phyloP scores from a whole-genome alignment of 2,888 invertebrate species.

The Drosophila nigricruria region DNA sequence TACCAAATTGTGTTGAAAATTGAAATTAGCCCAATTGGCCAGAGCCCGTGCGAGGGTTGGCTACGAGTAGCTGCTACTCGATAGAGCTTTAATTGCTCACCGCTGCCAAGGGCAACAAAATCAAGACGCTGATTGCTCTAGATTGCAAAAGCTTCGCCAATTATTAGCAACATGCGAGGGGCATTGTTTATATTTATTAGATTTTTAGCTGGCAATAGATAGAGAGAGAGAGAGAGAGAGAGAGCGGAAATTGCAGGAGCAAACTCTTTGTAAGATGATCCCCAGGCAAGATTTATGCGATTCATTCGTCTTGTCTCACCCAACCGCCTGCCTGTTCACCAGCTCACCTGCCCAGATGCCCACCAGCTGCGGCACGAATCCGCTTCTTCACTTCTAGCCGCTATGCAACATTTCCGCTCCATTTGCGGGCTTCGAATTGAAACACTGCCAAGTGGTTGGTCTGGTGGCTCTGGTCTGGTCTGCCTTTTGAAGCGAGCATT shows the following conservation, averaged over 20 bases:
- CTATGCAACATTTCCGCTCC: constrained; percentile 73
- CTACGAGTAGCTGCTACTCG: background rate
- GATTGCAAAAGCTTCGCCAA: constrained; percentile 55
- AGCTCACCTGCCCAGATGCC: constrained; percentile 19
- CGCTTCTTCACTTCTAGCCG: constrained; percentile 5
- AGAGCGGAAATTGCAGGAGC: constrained; percentile 68
- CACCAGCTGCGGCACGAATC: background rate
- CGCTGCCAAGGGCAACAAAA: constrained; percentile 18
- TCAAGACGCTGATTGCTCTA: constrained; percentile 43
- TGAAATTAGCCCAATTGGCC: constrained; percentile 70
- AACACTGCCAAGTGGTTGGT: constrained; percentile 65
- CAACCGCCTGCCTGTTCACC: constrained; percentile 2
- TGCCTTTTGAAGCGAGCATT: constrained; percentile 67
- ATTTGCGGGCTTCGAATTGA: constrained; percentile 69
- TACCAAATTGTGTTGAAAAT: constrained; percentile 70
- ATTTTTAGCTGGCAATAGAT: constrained; percentile 47
- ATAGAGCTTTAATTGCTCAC: constrained; percentile 37
- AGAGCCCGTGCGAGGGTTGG: constrained; percentile 2
- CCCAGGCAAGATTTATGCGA: constrained; percentile 70
- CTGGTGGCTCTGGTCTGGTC: constrained; percentile 2
- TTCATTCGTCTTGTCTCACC: constrained; percentile 69
- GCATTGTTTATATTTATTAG: constrained; percentile 73
- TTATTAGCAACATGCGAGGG: constrained; percentile 65
- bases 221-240: no score
- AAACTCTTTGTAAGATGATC: constrained; percentile 66